A percentile compares a stretch with the other conserved stretches of the same genome.
phyloP scores from a whole-genome alignment of 2,888 invertebrate genomes.

The Amiota mariae region DNA sequence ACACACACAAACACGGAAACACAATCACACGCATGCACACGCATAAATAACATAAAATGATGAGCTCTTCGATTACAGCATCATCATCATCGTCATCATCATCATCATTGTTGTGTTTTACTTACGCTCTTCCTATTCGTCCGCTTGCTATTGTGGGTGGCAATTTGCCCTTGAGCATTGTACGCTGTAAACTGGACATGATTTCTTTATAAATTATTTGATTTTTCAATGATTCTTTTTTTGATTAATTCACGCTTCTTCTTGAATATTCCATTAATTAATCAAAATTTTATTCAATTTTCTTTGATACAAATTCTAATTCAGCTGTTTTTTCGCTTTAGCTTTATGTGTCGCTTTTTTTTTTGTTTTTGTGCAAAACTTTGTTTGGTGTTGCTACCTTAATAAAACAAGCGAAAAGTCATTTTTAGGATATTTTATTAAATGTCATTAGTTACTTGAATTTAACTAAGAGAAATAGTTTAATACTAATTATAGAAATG shows the following conservation, averaged over 20 bases:
- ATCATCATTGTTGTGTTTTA: slow-evolving; percentile 33
- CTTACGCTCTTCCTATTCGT: slow-evolving; percentile 72
- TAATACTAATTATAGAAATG: no score
- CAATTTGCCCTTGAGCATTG: slow-evolving; percentile 80
- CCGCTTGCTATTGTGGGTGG: slow-evolving; percentile 76
- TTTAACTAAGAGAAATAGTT: no score
- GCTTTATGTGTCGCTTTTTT: no score
- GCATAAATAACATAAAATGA: background rate
- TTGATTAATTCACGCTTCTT: background rate
- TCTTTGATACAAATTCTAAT: no score
- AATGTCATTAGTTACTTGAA: no score
- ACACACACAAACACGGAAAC: no score
- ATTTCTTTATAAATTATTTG: slow-evolving; percentile 10
- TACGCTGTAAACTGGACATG: slow-evolving; percentile 83
- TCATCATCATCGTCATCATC: slow-evolving; percentile 6
- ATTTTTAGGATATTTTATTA: no score
- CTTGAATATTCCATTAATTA: background rate
- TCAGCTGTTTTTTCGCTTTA: no score
- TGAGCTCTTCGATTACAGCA: background rate
- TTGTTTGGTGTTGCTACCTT: no score
- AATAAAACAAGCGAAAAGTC: no score
- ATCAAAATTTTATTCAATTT: no score
- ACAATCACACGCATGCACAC: slow-evolving; percentile 27
- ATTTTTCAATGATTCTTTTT: background rate
- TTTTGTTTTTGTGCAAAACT: no score